These are phyloP conservation scores for Sebastes iracundus DNA, from an alignment of 2,797 vertebrate genomes.

Conservation along the genomic window DNA sequence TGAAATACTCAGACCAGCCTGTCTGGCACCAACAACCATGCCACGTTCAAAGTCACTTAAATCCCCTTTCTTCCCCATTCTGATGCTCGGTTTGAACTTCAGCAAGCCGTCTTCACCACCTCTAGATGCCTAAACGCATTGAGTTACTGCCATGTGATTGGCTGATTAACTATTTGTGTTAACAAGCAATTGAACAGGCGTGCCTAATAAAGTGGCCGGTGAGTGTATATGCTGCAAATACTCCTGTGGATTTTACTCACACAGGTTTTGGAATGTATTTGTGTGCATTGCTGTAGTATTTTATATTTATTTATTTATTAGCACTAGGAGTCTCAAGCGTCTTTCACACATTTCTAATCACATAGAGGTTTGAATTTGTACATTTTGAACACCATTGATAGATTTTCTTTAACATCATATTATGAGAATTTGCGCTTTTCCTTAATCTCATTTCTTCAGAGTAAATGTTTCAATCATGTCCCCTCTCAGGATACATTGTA, in stretches of 20 bases:
- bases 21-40: too few species aligned
- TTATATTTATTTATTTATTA: neutral
- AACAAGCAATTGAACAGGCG: too few species aligned
- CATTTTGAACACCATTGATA: neutral
- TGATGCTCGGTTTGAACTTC: too few species aligned
- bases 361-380: neutral
- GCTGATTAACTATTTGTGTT: too few species aligned
- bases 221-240: neutral
- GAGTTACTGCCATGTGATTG: too few species aligned
- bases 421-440: neutral
- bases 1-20: too few species aligned
- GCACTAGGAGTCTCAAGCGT: neutral
- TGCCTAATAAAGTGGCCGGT: too few species aligned
- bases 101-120: too few species aligned
- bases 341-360: neutral
- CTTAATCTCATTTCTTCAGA: neutral
- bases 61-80: too few species aligned
- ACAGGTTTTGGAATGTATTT: neutral
- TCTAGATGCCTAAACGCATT: too few species aligned
- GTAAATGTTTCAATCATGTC: neutral
- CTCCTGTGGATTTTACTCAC: neutral
- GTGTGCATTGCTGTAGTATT: neutral
- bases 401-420: neutral
- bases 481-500: neutral
- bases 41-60: too few species aligned